Conservation (phyloP, 2,888 invertebrate species). For the Plagodis pulveraria region DNA sequence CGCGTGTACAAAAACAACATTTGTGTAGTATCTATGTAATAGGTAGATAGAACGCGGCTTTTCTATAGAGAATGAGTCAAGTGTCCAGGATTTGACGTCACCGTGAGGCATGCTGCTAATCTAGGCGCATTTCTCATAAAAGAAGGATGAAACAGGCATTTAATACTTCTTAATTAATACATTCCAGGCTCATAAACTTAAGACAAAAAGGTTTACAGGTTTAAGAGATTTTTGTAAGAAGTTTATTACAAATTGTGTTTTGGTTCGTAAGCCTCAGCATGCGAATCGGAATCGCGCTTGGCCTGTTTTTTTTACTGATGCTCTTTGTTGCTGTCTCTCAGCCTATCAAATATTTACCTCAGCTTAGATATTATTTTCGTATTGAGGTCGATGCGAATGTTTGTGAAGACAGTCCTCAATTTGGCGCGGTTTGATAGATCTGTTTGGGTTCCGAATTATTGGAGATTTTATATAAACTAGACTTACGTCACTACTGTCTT, state of each 20-base stretch:
- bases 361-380: not conserved
- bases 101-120: too few species aligned
- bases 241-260: not conserved
- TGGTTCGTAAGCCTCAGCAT: not conserved
- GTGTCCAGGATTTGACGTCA: too few species aligned
- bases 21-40: too few species aligned
- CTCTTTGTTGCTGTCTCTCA: not conserved
- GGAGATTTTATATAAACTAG: not conserved
- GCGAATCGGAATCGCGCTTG: not conserved
- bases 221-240: not conserved
- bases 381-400: not conserved
- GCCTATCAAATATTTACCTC: not conserved
- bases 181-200: too few species aligned
- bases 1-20: too few species aligned
- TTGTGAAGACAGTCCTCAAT: not conserved
- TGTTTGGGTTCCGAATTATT: not conserved
- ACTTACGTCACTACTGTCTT: not conserved
- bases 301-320: not conserved
- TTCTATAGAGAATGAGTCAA: too few species aligned
- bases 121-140: too few species aligned
- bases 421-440: not conserved
- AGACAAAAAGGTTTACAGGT: too few species aligned
- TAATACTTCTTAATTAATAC: too few species aligned
- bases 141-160: too few species aligned
- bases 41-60: too few species aligned